Evolutionary conservation across 2,797 vertebrate species (phyloP).

Genomic region (Lithobates pipiens): DNA sequence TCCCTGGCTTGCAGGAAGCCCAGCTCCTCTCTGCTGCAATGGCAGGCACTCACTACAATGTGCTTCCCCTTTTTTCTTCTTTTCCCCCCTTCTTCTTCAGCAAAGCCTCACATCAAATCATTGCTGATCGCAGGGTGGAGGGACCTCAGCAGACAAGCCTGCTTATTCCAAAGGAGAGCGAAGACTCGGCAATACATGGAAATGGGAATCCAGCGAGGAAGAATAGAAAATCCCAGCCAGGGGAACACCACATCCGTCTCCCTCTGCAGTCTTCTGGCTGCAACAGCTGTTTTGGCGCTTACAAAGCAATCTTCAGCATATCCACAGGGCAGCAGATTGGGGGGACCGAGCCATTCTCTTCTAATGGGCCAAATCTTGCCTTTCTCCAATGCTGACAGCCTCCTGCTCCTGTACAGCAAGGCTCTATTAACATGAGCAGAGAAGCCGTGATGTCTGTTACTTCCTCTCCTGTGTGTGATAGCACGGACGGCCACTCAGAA

Average conservation of each 20-base stretch:
- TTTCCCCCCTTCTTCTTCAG: neutral
- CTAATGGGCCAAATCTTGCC: neutral
- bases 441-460: conserved; percentile 65
- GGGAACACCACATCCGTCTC: conserved; percentile 20
- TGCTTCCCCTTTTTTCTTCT: neutral
- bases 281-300: conserved; percentile 33
- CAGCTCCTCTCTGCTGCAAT: neutral
- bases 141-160: neutral
- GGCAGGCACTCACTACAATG: neutral
- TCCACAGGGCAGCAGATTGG: neutral
- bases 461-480: conserved; percentile 78
- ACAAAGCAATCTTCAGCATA: neutral
- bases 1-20: neutral
- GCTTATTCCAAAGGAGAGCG: neutral
- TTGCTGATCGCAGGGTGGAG: neutral
- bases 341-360: neutral
- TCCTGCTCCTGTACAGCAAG: conserved; percentile 7
- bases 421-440: conserved; percentile 30
- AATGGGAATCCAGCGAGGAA: neutral
- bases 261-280: conserved; percentile 24
- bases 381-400: conserved; percentile 44
- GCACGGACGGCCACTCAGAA: conserved; percentile 66
- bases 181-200: neutral
- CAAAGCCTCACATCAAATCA: neutral
- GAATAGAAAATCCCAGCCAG: neutral